Conservation (phyloP, 92 coral and sea anemone species). For the Parazoanthus darwini region DNA sequence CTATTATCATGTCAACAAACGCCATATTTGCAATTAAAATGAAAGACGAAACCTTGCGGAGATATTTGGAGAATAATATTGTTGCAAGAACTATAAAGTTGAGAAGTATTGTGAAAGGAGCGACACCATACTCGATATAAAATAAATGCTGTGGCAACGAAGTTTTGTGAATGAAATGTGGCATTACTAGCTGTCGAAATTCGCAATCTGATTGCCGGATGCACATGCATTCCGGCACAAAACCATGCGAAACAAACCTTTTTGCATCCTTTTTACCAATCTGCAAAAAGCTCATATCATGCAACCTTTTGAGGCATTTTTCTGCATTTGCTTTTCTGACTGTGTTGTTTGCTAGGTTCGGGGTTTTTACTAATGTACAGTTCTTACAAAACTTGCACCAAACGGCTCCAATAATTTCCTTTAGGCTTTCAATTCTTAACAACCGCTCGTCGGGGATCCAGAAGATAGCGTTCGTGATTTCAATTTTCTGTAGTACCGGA, state of each 20-base stretch:
- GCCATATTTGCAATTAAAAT: conserved; percentile 62
- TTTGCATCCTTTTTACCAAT: conserved; percentile 65
- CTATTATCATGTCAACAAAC: conserved; percentile 56
- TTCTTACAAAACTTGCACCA: conserved; percentile 79
- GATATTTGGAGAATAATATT: conserved; percentile 45
- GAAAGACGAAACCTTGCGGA: conserved; percentile 61
- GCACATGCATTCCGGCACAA: conserved; percentile 77
- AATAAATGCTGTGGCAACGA: conserved; percentile 66
- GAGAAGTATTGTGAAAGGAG: conserved; percentile 65
- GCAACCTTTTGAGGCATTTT: conserved; percentile 51
- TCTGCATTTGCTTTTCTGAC: conserved; percentile 52
- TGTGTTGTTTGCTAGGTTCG: conserved; percentile 51
- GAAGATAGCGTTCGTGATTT: conserved; percentile 67
- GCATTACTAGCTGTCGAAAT: conserved; percentile 74
- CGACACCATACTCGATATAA: conserved; percentile 56
- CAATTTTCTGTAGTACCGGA: conserved; percentile 54
- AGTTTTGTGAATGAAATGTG: conserved; percentile 49
- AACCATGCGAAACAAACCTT: conserved; percentile 57
- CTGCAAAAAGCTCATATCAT: conserved; percentile 48
- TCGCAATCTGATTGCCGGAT: conserved; percentile 73
- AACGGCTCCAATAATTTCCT: conserved; percentile 68
- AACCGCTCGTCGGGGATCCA: conserved; percentile 71
- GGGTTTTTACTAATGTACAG: conserved; percentile 57
- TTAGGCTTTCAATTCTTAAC: conserved; percentile 54
- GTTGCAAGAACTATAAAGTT: conserved; percentile 51